Base-by-base conservation (phyloP, 2,113 vertebrate species). In the Nesogale talazaci region DNA sequence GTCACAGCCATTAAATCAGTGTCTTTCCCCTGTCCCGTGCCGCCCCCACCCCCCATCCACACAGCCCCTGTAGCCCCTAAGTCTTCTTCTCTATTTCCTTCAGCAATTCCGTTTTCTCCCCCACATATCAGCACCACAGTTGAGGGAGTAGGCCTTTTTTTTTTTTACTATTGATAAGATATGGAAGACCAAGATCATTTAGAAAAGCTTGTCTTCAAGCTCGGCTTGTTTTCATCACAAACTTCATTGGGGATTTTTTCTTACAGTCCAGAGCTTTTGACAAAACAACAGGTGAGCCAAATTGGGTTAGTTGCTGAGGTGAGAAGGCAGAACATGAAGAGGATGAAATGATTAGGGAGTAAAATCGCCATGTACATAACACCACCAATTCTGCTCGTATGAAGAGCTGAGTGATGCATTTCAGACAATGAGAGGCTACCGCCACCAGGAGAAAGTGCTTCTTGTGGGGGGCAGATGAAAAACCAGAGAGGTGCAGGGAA, bases 311-410 rank as follows among this genome's bases (percentile, higher is more conserved):
- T 78, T 86, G 40, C 34, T 61, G 67, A 81, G 29, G 34, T 42
- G 77, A 94, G 31, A 23, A 91, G 80, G 83, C 72, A 89, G 72
- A 46, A 20, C 31, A 31, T 76, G 80, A 52, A 79, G 83, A 84
- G 34, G 76, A 46, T 86, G 69, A 63, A 91, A 84, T 77, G 80
- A 46, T 84, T 83, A 91, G 42, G 31, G n/a, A 63, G 46, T 84
- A 16, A 89, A 81, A 89, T 78, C 0, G 63, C 52, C 31, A 52
- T 3, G 59, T 81, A 25, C 38, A 36, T 34, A 69, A 38, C 72
- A 65, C 59, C 84, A 46, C 2, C 46, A 34, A 72, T 81, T 89
- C 59, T 91, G 27, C 72, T 83, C 31, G 75, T 85, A 78, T 74
- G 36, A 56, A 78, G 76, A 23, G 46, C 67, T 7, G 69, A 83